Percentiles rank a stretch among this genome's conserved stretches.
Evolutionary conservation across 2,888 invertebrate genomes (phyloP).

Genomic region (Sesia apiformis): DNA sequence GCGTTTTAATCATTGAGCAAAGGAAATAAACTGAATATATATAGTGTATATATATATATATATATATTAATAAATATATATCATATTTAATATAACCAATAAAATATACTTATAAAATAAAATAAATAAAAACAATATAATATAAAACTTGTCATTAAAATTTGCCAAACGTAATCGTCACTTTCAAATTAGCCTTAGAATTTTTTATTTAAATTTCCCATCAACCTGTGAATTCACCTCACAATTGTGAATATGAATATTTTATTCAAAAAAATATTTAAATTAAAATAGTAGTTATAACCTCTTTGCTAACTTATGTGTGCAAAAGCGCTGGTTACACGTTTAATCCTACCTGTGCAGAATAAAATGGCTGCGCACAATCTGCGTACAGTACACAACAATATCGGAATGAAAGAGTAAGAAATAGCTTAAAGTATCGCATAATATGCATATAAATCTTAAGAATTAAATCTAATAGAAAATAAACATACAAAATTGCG

Average conservation of each 20-base stretch:
- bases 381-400: slow-evolving; percentile 14
- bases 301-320: slow-evolving; percentile 11
- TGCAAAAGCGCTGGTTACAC: slow-evolving; percentile 15
- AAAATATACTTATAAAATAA: too few species aligned
- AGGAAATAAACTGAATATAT: too few species aligned
- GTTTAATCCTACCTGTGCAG: slow-evolving; percentile 6
- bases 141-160: neutral
- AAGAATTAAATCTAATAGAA: slow-evolving; percentile 20
- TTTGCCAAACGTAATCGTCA: neutral
- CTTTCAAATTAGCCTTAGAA: neutral
- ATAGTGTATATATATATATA: too few species aligned
- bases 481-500: slow-evolving; percentile 30
- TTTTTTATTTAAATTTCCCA: neutral
- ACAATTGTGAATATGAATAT: too few species aligned
- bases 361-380: slow-evolving; percentile 1
- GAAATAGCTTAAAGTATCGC: slow-evolving; percentile 32
- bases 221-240: neutral
- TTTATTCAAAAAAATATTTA: too few species aligned
- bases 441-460: slow-evolving; percentile 17
- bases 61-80: too few species aligned
- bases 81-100: too few species aligned
- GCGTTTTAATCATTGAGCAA: too few species aligned
- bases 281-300: neutral
- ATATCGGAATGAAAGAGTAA: slow-evolving; percentile 58
- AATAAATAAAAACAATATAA: too few species aligned